A percentile compares a stretch with the other conserved stretches of the same genome.
These are phyloP conservation scores for Pedetes capensis DNA, from an alignment of 2,113 vertebrate genomes.

Conservation along the genomic window DNA sequence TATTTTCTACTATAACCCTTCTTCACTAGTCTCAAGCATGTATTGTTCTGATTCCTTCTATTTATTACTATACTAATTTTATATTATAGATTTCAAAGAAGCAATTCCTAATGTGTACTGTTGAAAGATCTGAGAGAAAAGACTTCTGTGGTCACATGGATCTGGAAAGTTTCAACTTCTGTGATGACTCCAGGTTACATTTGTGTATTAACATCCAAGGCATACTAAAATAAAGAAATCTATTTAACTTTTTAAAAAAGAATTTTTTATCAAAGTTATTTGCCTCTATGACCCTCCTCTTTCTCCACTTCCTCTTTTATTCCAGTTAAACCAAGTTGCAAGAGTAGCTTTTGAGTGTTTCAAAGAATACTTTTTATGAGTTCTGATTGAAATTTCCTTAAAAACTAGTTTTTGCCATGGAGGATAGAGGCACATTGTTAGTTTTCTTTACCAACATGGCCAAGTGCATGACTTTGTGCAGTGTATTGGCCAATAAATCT, in stretches of 20 bases:
- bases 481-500: neutral
- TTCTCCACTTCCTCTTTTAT: neutral
- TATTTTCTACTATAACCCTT: neutral
- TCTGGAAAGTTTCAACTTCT: neutral
- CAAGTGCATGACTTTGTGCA: neutral
- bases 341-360: neutral
- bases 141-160: neutral
- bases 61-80: neutral
- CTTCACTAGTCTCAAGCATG: neutral
- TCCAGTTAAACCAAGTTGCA: neutral
- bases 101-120: neutral
- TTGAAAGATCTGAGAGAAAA: neutral
- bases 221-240: neutral
- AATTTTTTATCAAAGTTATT: neutral
- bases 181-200: neutral
- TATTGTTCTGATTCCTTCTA: neutral
- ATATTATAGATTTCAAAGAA: neutral
- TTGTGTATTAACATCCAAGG: neutral
- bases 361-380: neutral
- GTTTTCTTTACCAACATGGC: neutral
- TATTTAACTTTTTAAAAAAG: neutral
- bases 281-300: accelerated
- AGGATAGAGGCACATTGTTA: neutral
- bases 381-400: neutral
- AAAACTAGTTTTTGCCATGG: neutral